Evolutionary conservation across 2,113 vertebrate genomes (phyloP).

Genomic region (Chaetops frenatus): DNA sequence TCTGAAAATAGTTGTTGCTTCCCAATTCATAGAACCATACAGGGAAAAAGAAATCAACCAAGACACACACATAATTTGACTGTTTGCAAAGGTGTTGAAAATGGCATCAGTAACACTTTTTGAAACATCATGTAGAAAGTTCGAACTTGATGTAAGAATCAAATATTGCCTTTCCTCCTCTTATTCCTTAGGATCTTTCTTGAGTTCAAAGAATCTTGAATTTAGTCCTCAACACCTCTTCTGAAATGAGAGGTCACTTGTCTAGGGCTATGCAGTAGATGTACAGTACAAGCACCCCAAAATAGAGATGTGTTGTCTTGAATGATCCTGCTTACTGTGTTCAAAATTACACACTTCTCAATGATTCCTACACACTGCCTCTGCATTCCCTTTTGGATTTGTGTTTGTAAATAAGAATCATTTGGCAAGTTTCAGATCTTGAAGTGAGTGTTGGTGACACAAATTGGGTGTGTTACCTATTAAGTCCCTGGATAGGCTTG

Average conservation of each 20-base stretch:
- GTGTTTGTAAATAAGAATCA: background rate
- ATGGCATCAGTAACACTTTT: background rate
- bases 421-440: background rate
- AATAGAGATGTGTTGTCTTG: background rate
- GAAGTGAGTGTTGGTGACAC: background rate
- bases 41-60: too few relatives aligned
- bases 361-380: background rate
- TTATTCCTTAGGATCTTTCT: background rate
- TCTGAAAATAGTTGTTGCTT: background rate
- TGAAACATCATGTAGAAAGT: background rate
- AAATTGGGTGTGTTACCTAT: background rate
- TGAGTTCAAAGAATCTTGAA: background rate
- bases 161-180: background rate
- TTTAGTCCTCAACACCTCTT: background rate
- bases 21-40: background rate
- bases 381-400: background rate
- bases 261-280: background rate
- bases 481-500: background rate
- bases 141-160: background rate
- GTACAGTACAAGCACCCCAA: background rate
- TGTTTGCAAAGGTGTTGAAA: background rate
- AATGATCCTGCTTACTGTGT: background rate
- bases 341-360: background rate
- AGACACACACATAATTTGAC: background rate
- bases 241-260: background rate